These are phyloP conservation scores for Hyperoplus lanceolatus DNA, from an alignment of 2,797 vertebrate genomes.

Conservation along the genomic window DNA sequence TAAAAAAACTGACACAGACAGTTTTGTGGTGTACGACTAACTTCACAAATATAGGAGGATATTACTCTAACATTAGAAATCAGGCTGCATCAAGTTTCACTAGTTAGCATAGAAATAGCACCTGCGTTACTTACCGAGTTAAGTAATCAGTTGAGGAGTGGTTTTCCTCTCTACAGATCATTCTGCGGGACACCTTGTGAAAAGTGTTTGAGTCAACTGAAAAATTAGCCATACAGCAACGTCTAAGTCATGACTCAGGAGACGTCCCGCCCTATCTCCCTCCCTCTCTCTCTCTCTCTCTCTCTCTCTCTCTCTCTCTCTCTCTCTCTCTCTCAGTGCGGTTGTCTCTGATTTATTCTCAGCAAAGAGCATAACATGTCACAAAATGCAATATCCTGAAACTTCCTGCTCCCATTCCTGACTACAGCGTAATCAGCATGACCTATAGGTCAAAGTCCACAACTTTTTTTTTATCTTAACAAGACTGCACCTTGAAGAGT, in stretches of 20 bases:
- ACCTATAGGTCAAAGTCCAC: conserved; percentile 51
- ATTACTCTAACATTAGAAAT: neutral
- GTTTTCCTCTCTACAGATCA: neutral
- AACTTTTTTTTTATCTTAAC: neutral
- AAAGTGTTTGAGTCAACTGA: conserved; percentile 38
- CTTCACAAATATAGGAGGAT: neutral
- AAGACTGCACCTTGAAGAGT: neutral
- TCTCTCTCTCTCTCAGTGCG: neutral
- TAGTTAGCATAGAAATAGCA: neutral
- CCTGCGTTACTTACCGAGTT: conserved; percentile 54
- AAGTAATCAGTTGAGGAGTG: neutral
- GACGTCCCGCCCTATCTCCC: conserved; percentile 29
- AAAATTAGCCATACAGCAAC: neutral
- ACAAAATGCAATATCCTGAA: neutral
- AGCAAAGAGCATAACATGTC: neutral
- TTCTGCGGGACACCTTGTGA: neutral
- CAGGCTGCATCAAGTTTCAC: neutral
- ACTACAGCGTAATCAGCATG: conserved; percentile 34
- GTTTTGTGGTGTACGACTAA: neutral
- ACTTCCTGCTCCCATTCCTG: conserved; percentile 30
- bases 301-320: neutral
- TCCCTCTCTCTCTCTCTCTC: neutral
- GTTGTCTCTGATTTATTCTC: neutral
- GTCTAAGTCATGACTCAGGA: conserved; percentile 32
- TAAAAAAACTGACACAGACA: neutral